Evolutionary conservation across 2,888 invertebrate genomes (phyloP), one percentile per base, ranked within the genome.

Genomic region (Osmoderma eremita): DNA sequence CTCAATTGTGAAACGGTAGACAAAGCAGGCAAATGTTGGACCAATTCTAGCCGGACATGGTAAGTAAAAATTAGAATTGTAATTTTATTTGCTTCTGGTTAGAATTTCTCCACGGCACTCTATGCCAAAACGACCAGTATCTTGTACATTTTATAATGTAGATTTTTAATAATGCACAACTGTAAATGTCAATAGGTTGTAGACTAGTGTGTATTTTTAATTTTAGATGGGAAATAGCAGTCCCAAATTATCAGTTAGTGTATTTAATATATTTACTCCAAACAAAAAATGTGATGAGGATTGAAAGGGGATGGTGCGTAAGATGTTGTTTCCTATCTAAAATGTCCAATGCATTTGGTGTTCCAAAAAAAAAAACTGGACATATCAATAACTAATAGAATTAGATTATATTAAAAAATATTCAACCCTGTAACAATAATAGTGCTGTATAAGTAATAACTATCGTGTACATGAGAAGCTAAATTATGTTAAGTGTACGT

Each of bases 111-210:
- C 58, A 48, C 13, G 10, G 58, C 58, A 61, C 30, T 48, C 8
- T 36, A 61, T 45, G 48, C 36, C 58, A 61, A 66, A 63, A 64
- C 78, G 79, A 80, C 79, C 79, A 80, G 78, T 78, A 77, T 73
- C 75, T 75, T 79, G 79, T 79, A 79, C 77, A 78, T 79, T 79
- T 79, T 79, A 77, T 79, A 80, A 78, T 74, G 78, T 75, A 69
- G 61, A 64, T 67, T 67, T 69, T 65, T 64, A 69, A 67, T 58
- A 65, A 54, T 65, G 65, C 67, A 70, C 70, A 56, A 64, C 22
- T 58, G 61, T 64, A 67, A 51, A 66, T 63, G 65, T 56, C 63
- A 68, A 54, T 51, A 51, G 65, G 72, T 74, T 75, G 75, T 75
- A 72, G 73, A 72, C 67, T 67, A 63, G 62, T 58, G 54, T 65